phyloP scores from a whole-genome alignment of 2,888 invertebrate genomes.

The Dryadula phaetusa region DNA sequence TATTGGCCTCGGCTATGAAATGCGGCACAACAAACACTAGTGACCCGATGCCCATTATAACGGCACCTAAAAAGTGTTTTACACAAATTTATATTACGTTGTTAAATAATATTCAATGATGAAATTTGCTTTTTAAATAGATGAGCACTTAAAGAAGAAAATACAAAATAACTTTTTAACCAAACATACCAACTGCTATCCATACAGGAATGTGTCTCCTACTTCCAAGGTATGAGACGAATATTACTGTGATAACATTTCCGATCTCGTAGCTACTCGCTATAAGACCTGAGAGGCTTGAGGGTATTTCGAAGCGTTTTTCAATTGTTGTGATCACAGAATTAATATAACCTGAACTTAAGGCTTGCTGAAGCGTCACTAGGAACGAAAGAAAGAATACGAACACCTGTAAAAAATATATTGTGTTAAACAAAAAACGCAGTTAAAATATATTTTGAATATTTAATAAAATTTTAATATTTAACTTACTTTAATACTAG shows the following conservation, averaged over 20 bases:
- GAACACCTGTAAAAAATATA: constrained; percentile 87
- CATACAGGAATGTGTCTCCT: constrained; percentile 96
- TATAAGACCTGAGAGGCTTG: constrained; percentile 95
- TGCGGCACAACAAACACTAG: constrained; percentile 97
- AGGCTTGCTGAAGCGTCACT: constrained; percentile 94
- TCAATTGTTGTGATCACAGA: constrained; percentile 98
- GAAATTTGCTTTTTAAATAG: not conserved
- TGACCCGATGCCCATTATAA: constrained; percentile 97
- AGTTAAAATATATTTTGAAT: not conserved
- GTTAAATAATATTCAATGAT: not conserved
- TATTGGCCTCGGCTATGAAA: constrained; percentile 92
- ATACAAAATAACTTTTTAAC: constrained; percentile 2
- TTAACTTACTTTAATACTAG: constrained; percentile 91
- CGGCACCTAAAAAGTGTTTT: constrained; percentile 85
- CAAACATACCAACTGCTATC: constrained; percentile 92
- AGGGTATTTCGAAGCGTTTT: constrained; percentile 97
- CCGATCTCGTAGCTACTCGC: constrained; percentile 98
- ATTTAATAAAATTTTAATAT: constrained; percentile 13
- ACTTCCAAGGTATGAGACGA: constrained; percentile 97
- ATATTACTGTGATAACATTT: constrained; percentile 97
- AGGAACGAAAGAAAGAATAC: constrained; percentile 94
- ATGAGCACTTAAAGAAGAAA: not conserved
- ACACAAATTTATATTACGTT: constrained; percentile 21
- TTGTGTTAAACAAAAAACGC: constrained; percentile 21
- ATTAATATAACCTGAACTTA: constrained; percentile 96